Evolutionary conservation across 2,797 vertebrate genomes (phyloP).

Genomic region (Astyanax mexicanus): DNA sequence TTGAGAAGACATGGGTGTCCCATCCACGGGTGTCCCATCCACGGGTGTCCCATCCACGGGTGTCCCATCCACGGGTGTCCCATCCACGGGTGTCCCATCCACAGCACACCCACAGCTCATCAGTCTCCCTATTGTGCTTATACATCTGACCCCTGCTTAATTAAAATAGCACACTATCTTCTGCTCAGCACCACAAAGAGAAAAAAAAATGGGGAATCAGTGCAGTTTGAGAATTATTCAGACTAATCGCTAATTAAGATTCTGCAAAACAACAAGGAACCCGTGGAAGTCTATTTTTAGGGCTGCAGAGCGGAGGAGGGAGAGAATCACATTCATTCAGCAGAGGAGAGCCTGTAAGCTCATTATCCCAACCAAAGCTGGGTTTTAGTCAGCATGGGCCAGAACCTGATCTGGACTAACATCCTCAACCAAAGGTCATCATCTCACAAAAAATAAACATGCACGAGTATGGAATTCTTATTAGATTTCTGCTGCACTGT

Average conservation of each 20-base stretch:
- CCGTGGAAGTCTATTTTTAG: slow-evolving; percentile 73
- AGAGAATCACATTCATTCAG: slow-evolving; percentile 43
- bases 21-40: not conserved
- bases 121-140: slow-evolving; percentile 76
- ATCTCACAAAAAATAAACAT: slow-evolving; percentile 34
- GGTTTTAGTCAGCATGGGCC: slow-evolving; percentile 9
- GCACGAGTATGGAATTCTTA: not conserved
- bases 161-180: slow-evolving; percentile 82
- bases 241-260: slow-evolving; percentile 81
- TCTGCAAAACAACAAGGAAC: slow-evolving; percentile 75
- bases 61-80: not conserved
- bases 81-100: not conserved
- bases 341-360: slow-evolving; percentile 43
- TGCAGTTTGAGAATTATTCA: slow-evolving; percentile 78
- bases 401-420: slow-evolving; percentile 35
- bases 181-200: slow-evolving; percentile 59
- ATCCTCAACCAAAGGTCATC: slow-evolving; percentile 38
- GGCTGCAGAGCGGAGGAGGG: slow-evolving; percentile 24
- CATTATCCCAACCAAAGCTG: slow-evolving; percentile 34
- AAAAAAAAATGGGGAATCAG: slow-evolving; percentile 51
- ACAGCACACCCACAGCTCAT: slow-evolving; percentile 33
- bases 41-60: not conserved
- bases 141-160: slow-evolving; percentile 84
- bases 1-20: not conserved
- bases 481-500: not conserved